Evolutionary conservation across 2,888 invertebrate species (phyloP), one percentile per base, ranked within the genome.

Genomic region (Dromius quadrimaculatus): DNA sequence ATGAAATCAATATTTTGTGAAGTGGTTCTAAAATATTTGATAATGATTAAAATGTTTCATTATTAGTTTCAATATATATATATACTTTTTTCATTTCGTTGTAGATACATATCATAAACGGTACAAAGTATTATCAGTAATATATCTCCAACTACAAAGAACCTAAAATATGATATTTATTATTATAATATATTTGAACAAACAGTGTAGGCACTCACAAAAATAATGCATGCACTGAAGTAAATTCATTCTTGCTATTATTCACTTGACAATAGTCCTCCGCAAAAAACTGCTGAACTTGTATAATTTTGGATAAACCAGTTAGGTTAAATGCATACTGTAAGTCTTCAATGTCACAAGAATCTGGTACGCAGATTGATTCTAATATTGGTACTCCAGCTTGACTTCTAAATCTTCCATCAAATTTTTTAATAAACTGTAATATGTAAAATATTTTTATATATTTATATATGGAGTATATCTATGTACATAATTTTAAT

Each of bases 1-100:
- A 75, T 2, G 74, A 50, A 22, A 72, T 36, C 23, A 72, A 43
- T 8, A 71, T 19, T 32, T 45, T 38, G 62, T 73, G 69, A 2
- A 36, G 28, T 6, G 72, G 71, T 57, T 71, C 74, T 74, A 57
- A 43, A 57, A 28, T 13, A 5, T 28, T 28, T 28, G 17, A 19
- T 15, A 17, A 43, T 43, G 8, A 45, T 45, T 20, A 45, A 1
- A 1, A n/a, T 13, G 4, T 23, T 23, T 9, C n/a, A 63, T 8
- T n/a, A 19, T 6, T 5, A 28, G 3, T 2, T 19, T 23, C n/a
- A n/a, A n/a, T n/a, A 34, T 71, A 36, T n/a, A 19, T 47, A 36
- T 54, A 28, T 63, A 71, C 71, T 68, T 34, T 41, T 63, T 23
- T 54, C 19, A 4, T 20, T 62, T 22, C 50, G 23, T 22, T 62